These are phyloP conservation scores for Ovis canadensis DNA, from an alignment of 2,113 vertebrate genomes.

Conservation along the genomic window DNA sequence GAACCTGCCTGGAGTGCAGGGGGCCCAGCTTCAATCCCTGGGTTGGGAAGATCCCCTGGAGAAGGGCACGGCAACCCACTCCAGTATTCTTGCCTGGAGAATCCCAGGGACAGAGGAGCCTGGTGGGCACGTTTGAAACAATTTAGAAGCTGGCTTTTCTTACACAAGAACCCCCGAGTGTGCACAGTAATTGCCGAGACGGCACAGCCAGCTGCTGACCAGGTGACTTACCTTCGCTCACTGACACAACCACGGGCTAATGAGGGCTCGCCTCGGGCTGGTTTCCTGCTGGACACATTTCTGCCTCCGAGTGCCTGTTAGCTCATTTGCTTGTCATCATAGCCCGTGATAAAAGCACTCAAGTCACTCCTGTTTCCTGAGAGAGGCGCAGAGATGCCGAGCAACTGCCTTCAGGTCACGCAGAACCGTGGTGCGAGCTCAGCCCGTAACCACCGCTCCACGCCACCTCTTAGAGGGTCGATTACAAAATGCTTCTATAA, in stretches of 20 bases:
- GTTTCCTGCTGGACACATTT: rapidly evolving
- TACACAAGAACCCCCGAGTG: background rate
- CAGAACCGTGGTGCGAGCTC: background rate
- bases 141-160: background rate
- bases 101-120: background rate
- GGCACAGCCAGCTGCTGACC: rapidly evolving
- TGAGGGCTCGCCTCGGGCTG: rapidly evolving
- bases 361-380: background rate
- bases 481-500: background rate
- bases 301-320: background rate
- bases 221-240: background rate
- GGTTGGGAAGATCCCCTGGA: background rate
- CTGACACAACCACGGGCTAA: rapidly evolving
- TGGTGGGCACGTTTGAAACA: background rate
- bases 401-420: background rate
- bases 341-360: background rate
- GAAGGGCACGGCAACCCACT: background rate
- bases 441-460: rapidly evolving
- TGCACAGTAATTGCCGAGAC: rapidly evolving
- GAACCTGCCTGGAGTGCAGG: background rate
- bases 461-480: background rate
- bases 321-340: no score
- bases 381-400: background rate
- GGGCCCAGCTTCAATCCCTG: background rate
- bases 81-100: background rate